Conservation (phyloP, 2,888 invertebrate species). For the Zaprionus obscuricornis region DNA sequence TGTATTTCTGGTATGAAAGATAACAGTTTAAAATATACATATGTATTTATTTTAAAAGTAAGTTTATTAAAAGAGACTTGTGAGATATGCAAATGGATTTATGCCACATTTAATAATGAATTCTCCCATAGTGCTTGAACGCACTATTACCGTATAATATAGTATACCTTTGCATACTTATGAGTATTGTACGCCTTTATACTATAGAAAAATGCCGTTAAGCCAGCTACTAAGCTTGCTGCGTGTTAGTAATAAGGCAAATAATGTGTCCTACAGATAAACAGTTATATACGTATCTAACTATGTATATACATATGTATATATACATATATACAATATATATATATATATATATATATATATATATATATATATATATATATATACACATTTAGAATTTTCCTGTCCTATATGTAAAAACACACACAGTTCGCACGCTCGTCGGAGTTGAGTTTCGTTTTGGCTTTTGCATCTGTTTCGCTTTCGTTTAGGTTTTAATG, state of each 20-base stretch:
- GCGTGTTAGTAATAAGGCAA: conserved; percentile 74
- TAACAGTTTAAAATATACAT: no score
- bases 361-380: conserved; percentile 6
- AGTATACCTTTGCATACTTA: background rate
- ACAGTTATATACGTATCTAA: conserved; percentile 19
- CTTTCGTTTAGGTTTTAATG: conserved; percentile 64
- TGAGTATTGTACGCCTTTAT: conserved; percentile 16
- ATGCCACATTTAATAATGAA: no score
- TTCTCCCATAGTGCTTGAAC: no score
- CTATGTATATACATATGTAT: conserved; percentile 47
- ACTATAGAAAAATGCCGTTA: conserved; percentile 51
- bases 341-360: conserved; percentile 14
- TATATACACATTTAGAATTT: conserved; percentile 16
- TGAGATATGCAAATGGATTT: no score
- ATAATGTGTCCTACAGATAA: conserved; percentile 49
- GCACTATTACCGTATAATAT: no score
- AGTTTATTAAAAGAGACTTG: no score
- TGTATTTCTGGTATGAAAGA: no score
- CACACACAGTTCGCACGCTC: conserved; percentile 49
- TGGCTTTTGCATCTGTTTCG: conserved; percentile 5
- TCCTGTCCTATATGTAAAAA: conserved; percentile 48
- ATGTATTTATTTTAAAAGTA: no score
- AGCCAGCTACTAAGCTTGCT: conserved; percentile 72
- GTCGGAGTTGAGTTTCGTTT: conserved; percentile 26
- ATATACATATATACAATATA: conserved; percentile 34